phyloP scores from a whole-genome alignment of 2,797 vertebrate species.

The Megaceryle alcyon region DNA sequence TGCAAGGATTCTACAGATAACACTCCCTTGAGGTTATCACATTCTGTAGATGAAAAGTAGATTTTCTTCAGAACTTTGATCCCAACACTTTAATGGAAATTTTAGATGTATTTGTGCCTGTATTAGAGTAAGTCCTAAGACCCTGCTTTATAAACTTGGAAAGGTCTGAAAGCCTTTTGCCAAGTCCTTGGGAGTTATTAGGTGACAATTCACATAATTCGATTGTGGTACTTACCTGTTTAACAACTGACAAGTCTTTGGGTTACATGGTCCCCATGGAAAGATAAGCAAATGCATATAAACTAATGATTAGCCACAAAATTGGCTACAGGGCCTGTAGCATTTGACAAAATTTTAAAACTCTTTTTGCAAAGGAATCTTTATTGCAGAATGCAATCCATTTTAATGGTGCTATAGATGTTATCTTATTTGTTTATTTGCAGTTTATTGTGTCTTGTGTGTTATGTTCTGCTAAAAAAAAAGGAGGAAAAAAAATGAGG shows the following conservation, averaged over 20 bases:
- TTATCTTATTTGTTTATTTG: background rate
- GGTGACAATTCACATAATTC: background rate
- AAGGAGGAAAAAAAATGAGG: background rate
- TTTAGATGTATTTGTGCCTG: background rate
- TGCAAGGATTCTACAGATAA: background rate
- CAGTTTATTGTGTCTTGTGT: background rate
- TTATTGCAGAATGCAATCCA: background rate
- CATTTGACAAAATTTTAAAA: background rate
- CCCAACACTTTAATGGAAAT: background rate
- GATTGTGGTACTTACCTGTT: background rate
- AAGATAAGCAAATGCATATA: background rate
- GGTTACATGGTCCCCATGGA: background rate
- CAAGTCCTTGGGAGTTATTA: background rate
- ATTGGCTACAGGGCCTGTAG: background rate
- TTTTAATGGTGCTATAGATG: background rate
- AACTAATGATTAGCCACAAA: background rate
- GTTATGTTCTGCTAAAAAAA: background rate
- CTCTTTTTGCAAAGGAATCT: background rate
- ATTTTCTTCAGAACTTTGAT: background rate
- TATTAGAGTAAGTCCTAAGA: background rate
- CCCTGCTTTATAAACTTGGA: background rate
- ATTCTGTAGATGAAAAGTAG: background rate
- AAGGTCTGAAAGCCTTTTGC: background rate
- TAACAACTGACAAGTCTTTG: background rate
- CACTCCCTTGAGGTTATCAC: background rate